Conservation (phyloP, 2,797 vertebrate genomes). For the Synanceia verrucosa region DNA sequence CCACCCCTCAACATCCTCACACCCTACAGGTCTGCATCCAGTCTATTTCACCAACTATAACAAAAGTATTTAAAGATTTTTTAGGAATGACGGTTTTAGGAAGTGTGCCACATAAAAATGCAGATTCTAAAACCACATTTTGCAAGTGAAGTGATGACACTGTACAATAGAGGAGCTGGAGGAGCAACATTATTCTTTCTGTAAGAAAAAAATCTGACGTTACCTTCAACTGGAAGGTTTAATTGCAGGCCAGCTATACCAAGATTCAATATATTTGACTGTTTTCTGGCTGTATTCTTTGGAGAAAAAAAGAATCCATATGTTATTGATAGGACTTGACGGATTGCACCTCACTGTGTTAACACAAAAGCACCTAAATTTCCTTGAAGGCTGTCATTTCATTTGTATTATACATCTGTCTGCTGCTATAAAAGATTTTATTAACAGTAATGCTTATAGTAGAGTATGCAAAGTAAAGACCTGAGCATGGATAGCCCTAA, state of each 20-base stretch:
- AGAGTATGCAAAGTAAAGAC: background rate
- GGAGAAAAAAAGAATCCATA: background rate
- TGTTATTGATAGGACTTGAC: background rate
- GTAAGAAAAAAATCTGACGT: background rate
- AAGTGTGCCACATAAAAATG: background rate
- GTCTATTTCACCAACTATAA: background rate
- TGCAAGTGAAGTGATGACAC: background rate
- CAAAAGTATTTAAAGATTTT: background rate
- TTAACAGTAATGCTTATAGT: background rate
- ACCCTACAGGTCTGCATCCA: constrained; percentile 90
- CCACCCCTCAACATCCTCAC: constrained; percentile 97
- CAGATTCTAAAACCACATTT: background rate
- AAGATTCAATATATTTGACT: background rate
- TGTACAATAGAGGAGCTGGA: background rate
- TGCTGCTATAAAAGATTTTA: constrained; percentile 11
- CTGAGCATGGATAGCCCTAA: background rate
- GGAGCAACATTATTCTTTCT: background rate
- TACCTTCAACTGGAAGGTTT: background rate
- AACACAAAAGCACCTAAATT: background rate
- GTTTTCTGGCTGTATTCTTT: background rate
- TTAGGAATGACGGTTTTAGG: background rate
- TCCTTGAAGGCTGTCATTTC: background rate
- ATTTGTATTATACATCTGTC: background rate
- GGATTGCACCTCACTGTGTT: background rate
- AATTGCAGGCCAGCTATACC: background rate